Conservation (phyloP, 1,140 invertebrate genomes). For the Leptopilina boulardi region DNA sequence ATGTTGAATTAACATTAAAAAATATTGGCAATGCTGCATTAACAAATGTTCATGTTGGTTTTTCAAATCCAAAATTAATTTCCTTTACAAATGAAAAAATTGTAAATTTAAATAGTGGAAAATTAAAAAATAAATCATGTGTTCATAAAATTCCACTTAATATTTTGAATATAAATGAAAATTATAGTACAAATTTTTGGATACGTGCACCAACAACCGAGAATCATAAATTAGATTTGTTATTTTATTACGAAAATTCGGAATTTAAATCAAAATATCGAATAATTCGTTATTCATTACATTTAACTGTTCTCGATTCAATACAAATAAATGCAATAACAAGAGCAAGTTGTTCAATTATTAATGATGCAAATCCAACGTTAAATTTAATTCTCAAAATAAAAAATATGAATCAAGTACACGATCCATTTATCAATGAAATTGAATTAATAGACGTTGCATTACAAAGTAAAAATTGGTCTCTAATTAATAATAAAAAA, state of each 20-base stretch:
- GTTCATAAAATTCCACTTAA: constrained; percentile 75
- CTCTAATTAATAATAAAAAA: constrained; percentile 66
- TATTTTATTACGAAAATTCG: constrained; percentile 85
- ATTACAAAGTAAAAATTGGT: constrained; percentile 78
- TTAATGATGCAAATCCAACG: constrained; percentile 73
- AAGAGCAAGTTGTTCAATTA: constrained; percentile 75
- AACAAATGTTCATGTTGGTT: constrained; percentile 81
- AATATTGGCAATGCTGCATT: constrained; percentile 83
- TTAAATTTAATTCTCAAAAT: constrained; percentile 80
- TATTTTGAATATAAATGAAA: constrained; percentile 77
- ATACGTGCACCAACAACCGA: constrained; percentile 82
- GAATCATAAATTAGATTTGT: constrained; percentile 79
- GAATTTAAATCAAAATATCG: constrained; percentile 77
- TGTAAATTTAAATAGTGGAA: constrained; percentile 68
- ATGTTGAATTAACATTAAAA: constrained; percentile 81
- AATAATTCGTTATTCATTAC: constrained; percentile 82
- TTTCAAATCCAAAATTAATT: constrained; percentile 83
- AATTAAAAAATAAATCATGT: constrained; percentile 32
- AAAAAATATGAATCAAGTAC: constrained; percentile 82
- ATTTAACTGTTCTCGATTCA: constrained; percentile 83
- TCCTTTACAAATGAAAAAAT: constrained; percentile 77
- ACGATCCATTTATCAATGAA: constrained; percentile 78
- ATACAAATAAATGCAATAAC: constrained; percentile 78
- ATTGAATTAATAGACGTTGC: constrained; percentile 78
- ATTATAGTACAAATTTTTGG: constrained; percentile 80